A percentile compares a stretch with the other conserved stretches of the same genome.
Evolutionary conservation across 2,113 vertebrate genomes (phyloP).

Genomic region (Catharus bicknelli): DNA sequence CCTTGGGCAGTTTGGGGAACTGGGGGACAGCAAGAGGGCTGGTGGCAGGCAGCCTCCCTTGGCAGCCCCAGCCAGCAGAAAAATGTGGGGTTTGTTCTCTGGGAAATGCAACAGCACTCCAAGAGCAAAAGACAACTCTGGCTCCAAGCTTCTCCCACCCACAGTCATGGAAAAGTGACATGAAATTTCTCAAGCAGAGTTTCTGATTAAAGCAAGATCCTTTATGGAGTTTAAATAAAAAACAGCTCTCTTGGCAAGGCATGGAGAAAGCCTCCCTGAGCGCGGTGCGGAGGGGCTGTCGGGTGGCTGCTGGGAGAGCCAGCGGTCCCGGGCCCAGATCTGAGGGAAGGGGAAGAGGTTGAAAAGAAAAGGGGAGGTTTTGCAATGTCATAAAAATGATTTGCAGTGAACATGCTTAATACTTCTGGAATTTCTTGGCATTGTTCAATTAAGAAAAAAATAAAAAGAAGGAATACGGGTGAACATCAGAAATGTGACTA

Average conservation of each 20-base stretch:
- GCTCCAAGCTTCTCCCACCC: slow-evolving; percentile 72
- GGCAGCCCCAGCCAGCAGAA: slow-evolving; percentile 28
- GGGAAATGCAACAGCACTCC: slow-evolving; percentile 56
- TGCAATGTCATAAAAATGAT: slow-evolving; percentile 78
- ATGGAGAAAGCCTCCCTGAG: slow-evolving; percentile 40
- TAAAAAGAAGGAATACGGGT: slow-evolving; percentile 54
- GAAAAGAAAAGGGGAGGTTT: slow-evolving; percentile 59
- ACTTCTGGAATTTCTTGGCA: slow-evolving; percentile 77
- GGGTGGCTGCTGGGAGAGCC: slow-evolving; percentile 23
- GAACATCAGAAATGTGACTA: slow-evolving; percentile 71
- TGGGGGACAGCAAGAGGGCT: not conserved
- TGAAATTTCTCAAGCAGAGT: slow-evolving; percentile 73
- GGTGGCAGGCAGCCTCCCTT: not conserved
- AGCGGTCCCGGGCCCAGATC: slow-evolving; percentile 35
- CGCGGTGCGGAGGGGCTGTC: slow-evolving; percentile 31
- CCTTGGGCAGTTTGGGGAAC: slow-evolving; percentile 6
- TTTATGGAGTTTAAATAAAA: slow-evolving; percentile 71
- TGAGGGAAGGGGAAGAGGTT: slow-evolving; percentile 33
- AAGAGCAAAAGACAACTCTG: slow-evolving; percentile 73
- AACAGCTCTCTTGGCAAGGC: slow-evolving; percentile 65
- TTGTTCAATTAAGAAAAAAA: slow-evolving; percentile 65
- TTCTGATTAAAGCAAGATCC: slow-evolving; percentile 74
- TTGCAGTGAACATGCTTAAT: slow-evolving; percentile 71
- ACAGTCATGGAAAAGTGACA: slow-evolving; percentile 78
- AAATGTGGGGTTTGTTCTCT: slow-evolving; percentile 60